Evolutionary conservation across 2,888 invertebrate species (phyloP), one percentile per base, ranked within the genome.

Genomic region (Idaea aversata): DNA sequence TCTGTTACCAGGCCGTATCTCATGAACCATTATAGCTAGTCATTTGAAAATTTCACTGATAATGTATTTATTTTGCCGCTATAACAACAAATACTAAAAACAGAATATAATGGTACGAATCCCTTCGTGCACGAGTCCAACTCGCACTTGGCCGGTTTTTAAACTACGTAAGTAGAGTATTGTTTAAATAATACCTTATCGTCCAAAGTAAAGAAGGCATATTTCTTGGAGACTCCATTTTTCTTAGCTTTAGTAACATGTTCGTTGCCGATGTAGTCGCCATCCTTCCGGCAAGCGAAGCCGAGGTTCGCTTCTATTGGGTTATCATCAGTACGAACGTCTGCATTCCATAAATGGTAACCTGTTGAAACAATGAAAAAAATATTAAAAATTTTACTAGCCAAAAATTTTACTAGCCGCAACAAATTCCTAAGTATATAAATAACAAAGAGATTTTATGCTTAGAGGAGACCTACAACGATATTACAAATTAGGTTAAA

Each of bases 321-420:
- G 75, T 96, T 97, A 80, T 98, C 98, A 75, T 97, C 96, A 0
- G 95, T 88, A 73, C 98, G 94, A 59, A 98, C 84, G 84, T 98
- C 98, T 6, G 94, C 93, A 78, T 97, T 96, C 97, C 98, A 98
- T 72, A 98, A 92, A 77, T 97, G 97, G 81, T 96, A 97, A 57
- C 98, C 96, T 96, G 72, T 61, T 79, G 84, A 62, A n/a, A n/a
- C n/a, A n/a, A n/a, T n/a, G n/a, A 47, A 61, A 63, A 57, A 10
- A 64, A 13, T 38, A n/a, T n/a, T n/a, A n/a, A n/a, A n/a, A n/a
- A n/a, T n/a, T n/a, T n/a, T n/a, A n/a, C n/a, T n/a, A n/a, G n/a
- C n/a, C n/a, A n/a, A n/a, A n/a, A n/a, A n/a, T n/a, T n/a, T n/a
- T n/a, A n/a, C n/a, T n/a, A n/a, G n/a, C n/a, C n/a, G n/a, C n/a